phyloP scores from a whole-genome alignment of 2,113 vertebrate species.

The Ctenodactylus gundi region DNA sequence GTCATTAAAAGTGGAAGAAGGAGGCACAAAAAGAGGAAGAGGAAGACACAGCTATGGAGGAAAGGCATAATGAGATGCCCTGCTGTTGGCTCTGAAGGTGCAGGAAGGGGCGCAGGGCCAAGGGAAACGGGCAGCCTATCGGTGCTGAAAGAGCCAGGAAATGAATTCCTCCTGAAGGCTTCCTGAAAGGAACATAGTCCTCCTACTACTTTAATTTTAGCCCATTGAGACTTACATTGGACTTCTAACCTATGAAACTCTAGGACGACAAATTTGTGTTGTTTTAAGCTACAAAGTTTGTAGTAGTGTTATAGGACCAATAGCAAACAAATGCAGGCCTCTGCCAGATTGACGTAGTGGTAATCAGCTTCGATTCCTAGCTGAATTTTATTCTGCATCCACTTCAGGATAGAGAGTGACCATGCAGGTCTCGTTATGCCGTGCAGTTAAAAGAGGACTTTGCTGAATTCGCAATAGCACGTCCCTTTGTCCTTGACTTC shows the following conservation, averaged over 20 bases:
- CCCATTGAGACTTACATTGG: not conserved
- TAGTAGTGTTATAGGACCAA: no score
- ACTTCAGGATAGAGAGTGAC: not conserved
- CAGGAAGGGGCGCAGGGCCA: not conserved
- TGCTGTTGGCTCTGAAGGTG: not conserved
- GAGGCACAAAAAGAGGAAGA: not conserved
- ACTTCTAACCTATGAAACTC: not conserved
- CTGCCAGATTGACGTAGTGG: no score
- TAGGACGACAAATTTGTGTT: no score
- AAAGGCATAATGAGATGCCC: not conserved
- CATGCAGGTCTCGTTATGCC: not conserved
- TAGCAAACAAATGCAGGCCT: no score
- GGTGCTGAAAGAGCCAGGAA: not conserved
- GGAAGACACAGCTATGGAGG: not conserved
- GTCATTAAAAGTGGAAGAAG: not conserved
- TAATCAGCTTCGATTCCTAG: no score
- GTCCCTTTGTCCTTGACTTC: not conserved
- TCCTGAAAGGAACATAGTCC: not conserved
- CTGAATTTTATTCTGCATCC: no score
- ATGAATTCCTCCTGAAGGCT: not conserved
- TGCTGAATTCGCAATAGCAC: not conserved
- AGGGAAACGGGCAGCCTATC: not conserved
- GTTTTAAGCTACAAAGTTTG: no score
- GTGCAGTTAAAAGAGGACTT: not conserved
- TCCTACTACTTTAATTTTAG: not conserved